Percentiles rank a stretch among this genome's conserved stretches.
Evolutionary conservation across 1,140 invertebrate species (phyloP).

Genomic region (Neocloeon triangulifer): DNA sequence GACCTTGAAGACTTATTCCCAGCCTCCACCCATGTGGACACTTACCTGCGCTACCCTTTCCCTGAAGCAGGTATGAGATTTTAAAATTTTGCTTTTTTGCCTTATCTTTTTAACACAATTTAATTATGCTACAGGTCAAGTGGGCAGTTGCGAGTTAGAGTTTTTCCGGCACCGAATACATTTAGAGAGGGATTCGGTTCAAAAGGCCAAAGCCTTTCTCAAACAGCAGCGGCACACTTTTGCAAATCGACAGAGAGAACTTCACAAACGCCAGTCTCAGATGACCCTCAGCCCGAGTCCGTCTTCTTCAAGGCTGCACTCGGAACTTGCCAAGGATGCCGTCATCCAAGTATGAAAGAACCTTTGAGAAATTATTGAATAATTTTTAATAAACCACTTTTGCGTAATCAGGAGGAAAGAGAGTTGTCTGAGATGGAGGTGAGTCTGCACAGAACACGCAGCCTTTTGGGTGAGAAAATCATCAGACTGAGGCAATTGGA

Average conservation of each 20-base stretch:
- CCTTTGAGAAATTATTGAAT: background rate
- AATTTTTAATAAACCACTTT: background rate
- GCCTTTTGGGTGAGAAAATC: slow-evolving; percentile 52
- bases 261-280: slow-evolving; percentile 30
- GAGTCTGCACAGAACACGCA: slow-evolving; percentile 47
- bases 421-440: slow-evolving; percentile 60
- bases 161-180: slow-evolving; percentile 58
- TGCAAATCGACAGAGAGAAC: slow-evolving; percentile 29
- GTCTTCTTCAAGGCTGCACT: too few relatives aligned
- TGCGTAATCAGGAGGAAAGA: slow-evolving; percentile 37
- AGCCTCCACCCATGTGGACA: slow-evolving; percentile 33
- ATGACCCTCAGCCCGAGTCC: too few relatives aligned
- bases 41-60: slow-evolving; percentile 47
- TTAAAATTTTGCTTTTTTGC: too few relatives aligned
- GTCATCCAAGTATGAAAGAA: too few relatives aligned
- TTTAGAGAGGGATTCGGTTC: slow-evolving; percentile 49
- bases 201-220: slow-evolving; percentile 43
- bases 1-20: slow-evolving; percentile 58
- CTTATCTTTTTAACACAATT: background rate
- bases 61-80: slow-evolving; percentile 40
- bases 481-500: slow-evolving; percentile 51
- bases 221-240: slow-evolving; percentile 27
- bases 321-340: too few relatives aligned
- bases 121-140: slow-evolving; percentile 6
- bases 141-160: slow-evolving; percentile 36